Conservation (phyloP, 2,888 invertebrate species). For the Drosophila engyochracea region DNA sequence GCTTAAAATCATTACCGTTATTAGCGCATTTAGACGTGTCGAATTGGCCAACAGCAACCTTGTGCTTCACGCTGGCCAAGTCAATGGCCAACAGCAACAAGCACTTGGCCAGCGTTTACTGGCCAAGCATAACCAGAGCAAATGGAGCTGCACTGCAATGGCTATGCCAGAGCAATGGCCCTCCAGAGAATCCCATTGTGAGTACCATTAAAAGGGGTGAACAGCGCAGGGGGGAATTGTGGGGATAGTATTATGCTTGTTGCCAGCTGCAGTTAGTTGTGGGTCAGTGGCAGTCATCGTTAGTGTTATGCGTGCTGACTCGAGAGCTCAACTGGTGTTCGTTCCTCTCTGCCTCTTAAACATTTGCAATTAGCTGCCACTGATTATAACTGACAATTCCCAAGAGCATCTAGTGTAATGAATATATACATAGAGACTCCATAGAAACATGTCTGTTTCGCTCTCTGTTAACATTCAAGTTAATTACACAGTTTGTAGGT, state of each 20-base stretch:
- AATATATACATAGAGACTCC: background rate
- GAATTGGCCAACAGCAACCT: constrained; percentile 35
- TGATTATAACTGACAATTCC: constrained; percentile 13
- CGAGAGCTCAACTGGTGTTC: constrained; percentile 31
- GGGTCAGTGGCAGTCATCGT: constrained; percentile 50
- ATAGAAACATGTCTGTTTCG: background rate
- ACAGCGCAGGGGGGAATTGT: background rate
- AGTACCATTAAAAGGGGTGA: constrained; percentile 42
- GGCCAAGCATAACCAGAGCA: constrained; percentile 41
- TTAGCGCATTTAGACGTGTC: constrained; percentile 59
- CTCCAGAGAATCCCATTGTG: constrained; percentile 45
- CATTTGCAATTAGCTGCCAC: constrained; percentile 40
- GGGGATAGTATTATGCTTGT: constrained; percentile 1
- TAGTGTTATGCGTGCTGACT: constrained; percentile 1
- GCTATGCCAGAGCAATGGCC: constrained; percentile 44
- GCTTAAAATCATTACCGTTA: constrained; percentile 57
- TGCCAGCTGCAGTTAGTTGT: constrained; percentile 50
- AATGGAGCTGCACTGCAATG: constrained; percentile 54
- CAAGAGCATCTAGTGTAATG: background rate
- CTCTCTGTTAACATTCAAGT: background rate
- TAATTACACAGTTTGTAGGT: background rate
- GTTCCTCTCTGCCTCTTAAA: constrained; percentile 16
- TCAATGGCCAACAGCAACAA: constrained; percentile 29
- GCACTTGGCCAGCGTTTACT: constrained; percentile 19
- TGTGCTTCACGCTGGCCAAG: constrained; percentile 11